Evolutionary conservation across 2,797 vertebrate species (phyloP), one percentile per base, ranked within the genome.

Genomic region (Thalassophryne amazonica): DNA sequence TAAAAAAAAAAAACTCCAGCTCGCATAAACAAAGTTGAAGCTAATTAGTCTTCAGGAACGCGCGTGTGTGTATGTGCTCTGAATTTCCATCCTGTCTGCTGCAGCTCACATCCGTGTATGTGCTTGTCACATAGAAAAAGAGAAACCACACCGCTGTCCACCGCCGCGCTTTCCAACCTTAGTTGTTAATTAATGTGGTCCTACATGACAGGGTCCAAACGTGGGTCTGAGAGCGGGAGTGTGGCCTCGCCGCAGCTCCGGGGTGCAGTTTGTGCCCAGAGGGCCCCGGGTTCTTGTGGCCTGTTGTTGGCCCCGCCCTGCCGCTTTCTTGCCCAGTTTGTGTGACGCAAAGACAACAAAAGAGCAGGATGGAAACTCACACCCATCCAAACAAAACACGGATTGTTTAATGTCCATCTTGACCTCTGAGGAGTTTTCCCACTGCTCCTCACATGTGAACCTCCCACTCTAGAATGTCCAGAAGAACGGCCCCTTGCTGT

Each of bases 1-100:
- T 62, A 57, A 81, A 70, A 84, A 83, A 87, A 78, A 68, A 36
- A 8, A n/a, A n/a, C n/a, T n/a, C n/a, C n/a, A n/a, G 32, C 57
- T 48, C 49, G 48, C 65, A 77, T 60, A 71, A 80, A 76, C 78
- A 81, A 77, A 69, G 63, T 41, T 69, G 51, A 62, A 59, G 60
- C 78, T 60, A 81, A 78, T 84, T 81, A 78, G 75, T 55, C 24
- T 66, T 15, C 24, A 42, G 35, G 67, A 38, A 35, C 23, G 16
- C 47, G 33, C 41, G 29, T 41, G 7, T 56, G 9, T 19, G 15
- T 11, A 8, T 17, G 16, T 4, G n/a, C n/a, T n/a, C n/a, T n/a
- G n/a, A n/a, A n/a, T n/a, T n/a, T n/a, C n/a, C n/a, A n/a, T n/a
- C 12, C 7, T 12, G 14, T 16, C 6, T 17, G 30, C 16, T 14